Evolutionary conservation across 1,140 invertebrate genomes (phyloP).

Genomic region (Gerris buenoi): DNA sequence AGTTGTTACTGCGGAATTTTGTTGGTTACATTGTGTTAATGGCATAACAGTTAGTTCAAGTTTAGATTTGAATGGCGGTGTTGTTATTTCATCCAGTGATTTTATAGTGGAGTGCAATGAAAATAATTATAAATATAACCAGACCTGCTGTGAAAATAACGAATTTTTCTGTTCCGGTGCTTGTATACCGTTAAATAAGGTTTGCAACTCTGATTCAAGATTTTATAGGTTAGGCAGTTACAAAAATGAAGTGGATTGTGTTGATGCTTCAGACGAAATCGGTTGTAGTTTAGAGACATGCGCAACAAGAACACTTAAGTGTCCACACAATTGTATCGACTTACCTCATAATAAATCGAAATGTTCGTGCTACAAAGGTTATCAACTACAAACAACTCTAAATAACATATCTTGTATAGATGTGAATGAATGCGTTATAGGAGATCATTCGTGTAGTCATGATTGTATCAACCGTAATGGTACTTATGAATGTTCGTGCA

Average conservation of each 20-base stretch:
- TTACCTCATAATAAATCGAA: neutral
- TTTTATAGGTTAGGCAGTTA: neutral
- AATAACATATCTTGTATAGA: neutral
- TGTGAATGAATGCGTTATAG: neutral
- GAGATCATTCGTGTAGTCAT: neutral
- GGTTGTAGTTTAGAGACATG: neutral
- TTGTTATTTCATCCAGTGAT: no score
- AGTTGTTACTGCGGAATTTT: no score
- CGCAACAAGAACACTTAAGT: neutral
- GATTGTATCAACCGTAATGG: neutral
- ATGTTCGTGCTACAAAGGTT: neutral
- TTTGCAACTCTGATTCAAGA: neutral
- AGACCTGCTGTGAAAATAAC: neutral
- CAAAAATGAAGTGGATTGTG: neutral
- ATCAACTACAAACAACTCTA: neutral
- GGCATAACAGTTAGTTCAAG: no score
- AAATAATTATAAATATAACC: no score
- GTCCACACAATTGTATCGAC: neutral
- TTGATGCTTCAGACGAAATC: neutral
- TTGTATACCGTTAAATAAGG: neutral
- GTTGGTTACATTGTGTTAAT: no score
- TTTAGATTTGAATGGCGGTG: no score
- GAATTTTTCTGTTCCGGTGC: neutral
- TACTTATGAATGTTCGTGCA: neutral
- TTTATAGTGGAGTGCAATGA: no score